Conservation (phyloP, 2,797 vertebrate genomes). For the Champsocephalus gunnari region DNA sequence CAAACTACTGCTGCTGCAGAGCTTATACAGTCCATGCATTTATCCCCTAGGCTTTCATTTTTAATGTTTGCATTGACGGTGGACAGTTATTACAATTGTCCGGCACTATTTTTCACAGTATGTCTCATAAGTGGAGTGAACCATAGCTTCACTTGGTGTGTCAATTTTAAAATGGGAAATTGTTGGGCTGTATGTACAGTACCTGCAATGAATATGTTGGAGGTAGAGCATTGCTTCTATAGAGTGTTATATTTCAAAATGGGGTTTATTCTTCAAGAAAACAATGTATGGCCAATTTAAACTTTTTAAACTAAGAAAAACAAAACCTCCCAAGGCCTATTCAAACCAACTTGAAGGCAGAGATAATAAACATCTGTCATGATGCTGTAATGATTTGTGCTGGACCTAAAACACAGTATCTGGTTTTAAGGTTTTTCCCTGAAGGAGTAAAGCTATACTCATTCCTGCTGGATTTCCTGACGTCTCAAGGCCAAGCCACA, state of each 20-base stretch:
- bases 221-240: constrained; percentile 1
- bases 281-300: not conserved
- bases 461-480: not conserved
- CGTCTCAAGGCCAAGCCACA: not conserved
- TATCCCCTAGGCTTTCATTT: constrained; percentile 27
- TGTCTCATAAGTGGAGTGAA: constrained; percentile 35
- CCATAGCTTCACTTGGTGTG: constrained; percentile 6
- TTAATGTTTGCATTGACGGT: constrained; percentile 52
- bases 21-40: constrained; percentile 39
- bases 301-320: not conserved
- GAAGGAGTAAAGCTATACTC: not conserved
- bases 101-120: constrained; percentile 19
- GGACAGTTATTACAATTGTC: constrained; percentile 33
- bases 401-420: not conserved
- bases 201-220: constrained; percentile 16
- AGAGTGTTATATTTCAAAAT: not conserved
- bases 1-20: constrained; percentile 64
- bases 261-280: not conserved
- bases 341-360: not conserved
- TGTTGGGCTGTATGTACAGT: constrained; percentile 11
- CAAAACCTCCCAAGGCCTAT: not conserved
- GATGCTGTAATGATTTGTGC: not conserved
- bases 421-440: not conserved
- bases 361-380: not conserved
- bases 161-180: constrained; percentile 14